Evolutionary conservation across 2,797 vertebrate genomes (phyloP).

Genomic region (Scolopax rusticola): DNA sequence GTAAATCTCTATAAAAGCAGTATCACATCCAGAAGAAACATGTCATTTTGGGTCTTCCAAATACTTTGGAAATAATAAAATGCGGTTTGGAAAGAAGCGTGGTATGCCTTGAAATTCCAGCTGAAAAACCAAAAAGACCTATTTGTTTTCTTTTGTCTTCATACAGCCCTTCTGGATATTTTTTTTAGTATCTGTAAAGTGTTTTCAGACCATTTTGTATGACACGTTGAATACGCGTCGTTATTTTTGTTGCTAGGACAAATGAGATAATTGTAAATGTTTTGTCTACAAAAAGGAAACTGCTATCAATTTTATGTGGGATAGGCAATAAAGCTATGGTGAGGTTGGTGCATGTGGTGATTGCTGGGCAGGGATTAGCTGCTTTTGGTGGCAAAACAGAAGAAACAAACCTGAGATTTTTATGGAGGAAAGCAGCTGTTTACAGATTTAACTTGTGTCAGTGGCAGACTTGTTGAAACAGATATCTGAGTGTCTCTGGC

Average conservation of each 20-base stretch:
- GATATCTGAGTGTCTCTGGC: not conserved
- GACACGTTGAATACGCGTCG: slow-evolving; percentile 13
- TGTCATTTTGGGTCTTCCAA: slow-evolving; percentile 58
- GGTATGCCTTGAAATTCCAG: slow-evolving; percentile 65
- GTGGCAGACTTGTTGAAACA: slow-evolving; percentile 17
- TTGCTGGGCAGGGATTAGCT: not conserved
- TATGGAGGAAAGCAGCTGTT: not conserved
- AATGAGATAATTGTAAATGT: slow-evolving; percentile 12
- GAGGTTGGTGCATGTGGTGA: accelerated
- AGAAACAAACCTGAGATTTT: not conserved
- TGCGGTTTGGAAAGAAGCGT: slow-evolving; percentile 61
- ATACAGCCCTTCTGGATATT: slow-evolving; percentile 5
- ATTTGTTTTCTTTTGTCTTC: slow-evolving; percentile 58
- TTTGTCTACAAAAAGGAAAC: slow-evolving; percentile 35
- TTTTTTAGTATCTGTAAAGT: slow-evolving; percentile 40
- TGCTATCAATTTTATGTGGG: not conserved
- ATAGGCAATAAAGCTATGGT: not conserved
- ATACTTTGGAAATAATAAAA: slow-evolving; percentile 67
- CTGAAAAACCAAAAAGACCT: slow-evolving; percentile 47
- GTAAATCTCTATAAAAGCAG: slow-evolving; percentile 56
- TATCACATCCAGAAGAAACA: slow-evolving; percentile 66
- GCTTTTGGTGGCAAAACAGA: not conserved
- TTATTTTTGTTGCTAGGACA: slow-evolving; percentile 55
- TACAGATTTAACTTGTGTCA: not conserved
- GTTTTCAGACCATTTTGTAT: slow-evolving; percentile 24